Evolutionary conservation across 2,113 vertebrate species (phyloP).

Genomic region (Barbus barbus): DNA sequence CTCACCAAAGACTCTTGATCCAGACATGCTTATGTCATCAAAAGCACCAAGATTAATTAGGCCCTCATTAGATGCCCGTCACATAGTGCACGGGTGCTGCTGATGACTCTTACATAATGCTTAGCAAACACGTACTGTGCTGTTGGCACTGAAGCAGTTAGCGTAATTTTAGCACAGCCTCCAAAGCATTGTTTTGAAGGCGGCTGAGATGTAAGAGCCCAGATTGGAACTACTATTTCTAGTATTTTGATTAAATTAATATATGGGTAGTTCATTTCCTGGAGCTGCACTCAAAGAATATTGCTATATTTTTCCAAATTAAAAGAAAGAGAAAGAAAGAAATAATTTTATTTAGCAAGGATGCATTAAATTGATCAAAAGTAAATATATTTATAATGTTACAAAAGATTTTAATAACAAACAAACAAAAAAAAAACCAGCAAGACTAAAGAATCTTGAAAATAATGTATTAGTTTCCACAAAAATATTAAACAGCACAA

Average conservation of each 20-base stretch:
- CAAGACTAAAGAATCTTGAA: too few species aligned
- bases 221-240: neutral
- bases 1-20: constrained; percentile 29
- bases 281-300: too few species aligned
- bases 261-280: neutral
- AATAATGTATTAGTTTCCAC: neutral
- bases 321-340: neutral
- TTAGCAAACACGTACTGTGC: constrained; percentile 20
- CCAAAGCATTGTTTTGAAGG: neutral
- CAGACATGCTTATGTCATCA: constrained; percentile 45
- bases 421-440: too few species aligned
- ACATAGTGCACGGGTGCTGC: constrained; percentile 14
- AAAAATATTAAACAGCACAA: neutral
- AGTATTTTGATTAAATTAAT: neutral
- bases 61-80: constrained; percentile 52
- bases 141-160: constrained; percentile 6
- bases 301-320: too few species aligned
- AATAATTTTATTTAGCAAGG: neutral
- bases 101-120: constrained; percentile 28
- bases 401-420: neutral
- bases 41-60: constrained; percentile 49
- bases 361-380: neutral
- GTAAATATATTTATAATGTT: neutral
- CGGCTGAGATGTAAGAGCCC: neutral
- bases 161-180: neutral